These are phyloP conservation scores for Ophioderma brevispina DNA, from an alignment of 35 echinoderm and acorn worm genomes.

Conservation along the genomic window DNA sequence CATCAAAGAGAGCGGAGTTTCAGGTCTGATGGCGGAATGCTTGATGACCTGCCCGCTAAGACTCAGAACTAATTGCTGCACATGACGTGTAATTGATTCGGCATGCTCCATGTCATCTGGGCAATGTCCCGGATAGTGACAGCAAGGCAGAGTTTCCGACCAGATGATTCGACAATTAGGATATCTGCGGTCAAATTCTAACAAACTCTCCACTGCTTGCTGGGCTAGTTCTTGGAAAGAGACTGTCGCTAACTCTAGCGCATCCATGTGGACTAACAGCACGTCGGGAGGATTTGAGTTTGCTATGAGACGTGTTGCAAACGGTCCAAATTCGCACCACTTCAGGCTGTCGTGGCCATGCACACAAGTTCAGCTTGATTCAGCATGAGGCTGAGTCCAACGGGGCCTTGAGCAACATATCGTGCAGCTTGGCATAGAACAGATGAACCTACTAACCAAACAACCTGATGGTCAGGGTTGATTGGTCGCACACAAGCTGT, in stretches of 20 bases:
- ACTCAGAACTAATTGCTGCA: not conserved
- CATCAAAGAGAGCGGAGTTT: not conserved
- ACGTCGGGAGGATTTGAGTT: not conserved
- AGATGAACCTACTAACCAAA: not conserved
- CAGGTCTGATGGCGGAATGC: not conserved
- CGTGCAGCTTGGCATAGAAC: not conserved
- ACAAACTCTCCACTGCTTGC: not conserved
- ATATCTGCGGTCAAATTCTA: not conserved
- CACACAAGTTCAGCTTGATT: slow-evolving; percentile 2
- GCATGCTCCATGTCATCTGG: not conserved
- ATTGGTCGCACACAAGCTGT: not conserved
- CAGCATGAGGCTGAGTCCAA: not conserved
- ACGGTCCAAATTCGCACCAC: not conserved
- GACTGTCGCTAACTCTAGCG: not conserved
- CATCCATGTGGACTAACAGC: not conserved
- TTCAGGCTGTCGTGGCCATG: not conserved
- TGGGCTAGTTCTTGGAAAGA: not conserved
- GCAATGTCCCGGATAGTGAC: not conserved
- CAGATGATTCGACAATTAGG: not conserved
- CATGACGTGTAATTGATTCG: not conserved
- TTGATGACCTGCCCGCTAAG: not conserved
- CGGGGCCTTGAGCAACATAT: not conserved
- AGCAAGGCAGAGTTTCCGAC: not conserved
- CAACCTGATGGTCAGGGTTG: not conserved
- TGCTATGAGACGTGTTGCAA: not conserved